Base-by-base conservation (phyloP, 2,888 invertebrate genomes). In the Campoletis raptor region DNA sequence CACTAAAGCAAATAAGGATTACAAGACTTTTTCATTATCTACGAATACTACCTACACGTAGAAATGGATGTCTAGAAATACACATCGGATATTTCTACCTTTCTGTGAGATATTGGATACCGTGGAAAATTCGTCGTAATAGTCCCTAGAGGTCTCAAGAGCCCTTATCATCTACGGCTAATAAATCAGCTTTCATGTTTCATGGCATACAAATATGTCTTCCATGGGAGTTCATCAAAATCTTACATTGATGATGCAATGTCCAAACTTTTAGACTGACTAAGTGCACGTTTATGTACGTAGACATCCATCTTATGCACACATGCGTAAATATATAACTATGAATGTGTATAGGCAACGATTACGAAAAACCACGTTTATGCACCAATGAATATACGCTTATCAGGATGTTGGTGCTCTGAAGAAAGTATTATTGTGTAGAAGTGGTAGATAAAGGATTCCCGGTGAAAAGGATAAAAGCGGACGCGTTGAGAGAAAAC, bases 21-120 rank as follows among this genome's bases (percentile, higher is more conserved):
- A 89, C 88, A 91, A 89, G 90, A 90, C 89, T 91, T 90, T 91
- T 89, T 89, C 89, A 90, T 91, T 90, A 90, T 88, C 89, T 88
- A 82, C 67, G 24, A 45, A 74, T 37, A 54, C 6, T 73, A n/a
- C 21, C 37, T 30, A 4, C 42, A 18, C 24, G 45, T 40, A 57
- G 45, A 48, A 37, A 73, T 57, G 30, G 30, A 52, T 73, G 66
- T 81, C 64, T 18, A 70, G 4, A 21, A 48, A 24, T 21, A 30
- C 1, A 48, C 40, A 5, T 18, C 15, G 5, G 3, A 18, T 15
- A 48, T 48, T 4, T 15, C 18, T 0, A 6, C 6, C 8, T 40
- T 7, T 40, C 8, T 40, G 8, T 40, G 0, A 40, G 40, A 40
- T 1, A 40, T 7, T 40, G 1, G 40, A 40, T 40, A 8, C n/a